Evolutionary conservation across 2,113 vertebrate genomes (phyloP).

Genomic region (Oreochromis niloticus): DNA sequence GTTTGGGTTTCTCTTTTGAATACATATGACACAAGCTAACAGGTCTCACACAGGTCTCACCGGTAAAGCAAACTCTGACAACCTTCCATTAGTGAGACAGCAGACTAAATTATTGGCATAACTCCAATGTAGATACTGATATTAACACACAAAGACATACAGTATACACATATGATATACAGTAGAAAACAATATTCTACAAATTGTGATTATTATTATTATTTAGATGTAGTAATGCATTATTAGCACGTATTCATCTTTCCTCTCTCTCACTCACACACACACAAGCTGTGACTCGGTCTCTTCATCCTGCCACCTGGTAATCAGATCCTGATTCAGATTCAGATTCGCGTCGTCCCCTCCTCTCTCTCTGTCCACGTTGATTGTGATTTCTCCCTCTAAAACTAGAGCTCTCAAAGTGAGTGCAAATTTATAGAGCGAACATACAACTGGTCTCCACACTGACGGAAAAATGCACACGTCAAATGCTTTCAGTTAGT

Average conservation of each 20-base stretch:
- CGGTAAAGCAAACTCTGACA: neutral
- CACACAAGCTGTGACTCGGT: neutral
- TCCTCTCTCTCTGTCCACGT: neutral
- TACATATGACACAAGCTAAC: neutral
- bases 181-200: neutral
- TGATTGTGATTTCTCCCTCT: neutral
- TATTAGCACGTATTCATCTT: neutral
- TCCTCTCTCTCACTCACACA: neutral
- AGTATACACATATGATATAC: neutral
- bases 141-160: neutral
- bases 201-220: neutral
- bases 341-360: neutral
- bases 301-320: neutral
- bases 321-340: neutral
- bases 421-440: neutral
- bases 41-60: neutral
- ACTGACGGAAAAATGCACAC: no score
- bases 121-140: neutral
- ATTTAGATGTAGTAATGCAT: neutral
- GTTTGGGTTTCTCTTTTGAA: neutral
- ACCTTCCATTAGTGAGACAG: neutral
- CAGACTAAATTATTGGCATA: neutral
- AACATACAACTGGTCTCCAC: neutral
- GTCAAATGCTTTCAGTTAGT: no score
- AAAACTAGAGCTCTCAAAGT: neutral